These are phyloP conservation scores for Zoanthus solanderi DNA, from an alignment of 92 coral and sea anemone genomes.

Conservation along the genomic window DNA sequence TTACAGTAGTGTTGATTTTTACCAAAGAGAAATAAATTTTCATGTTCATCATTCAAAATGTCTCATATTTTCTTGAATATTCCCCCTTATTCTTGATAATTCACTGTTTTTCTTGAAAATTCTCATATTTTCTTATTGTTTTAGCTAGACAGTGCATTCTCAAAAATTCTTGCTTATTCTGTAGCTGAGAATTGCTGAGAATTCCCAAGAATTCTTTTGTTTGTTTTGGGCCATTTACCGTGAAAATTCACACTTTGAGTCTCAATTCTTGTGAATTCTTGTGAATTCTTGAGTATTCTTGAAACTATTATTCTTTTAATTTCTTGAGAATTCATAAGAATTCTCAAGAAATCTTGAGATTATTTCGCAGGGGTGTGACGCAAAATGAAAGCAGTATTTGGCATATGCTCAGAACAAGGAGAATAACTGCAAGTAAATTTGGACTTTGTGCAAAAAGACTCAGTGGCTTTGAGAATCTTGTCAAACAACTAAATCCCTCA, in stretches of 20 bases:
- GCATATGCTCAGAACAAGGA: not conserved
- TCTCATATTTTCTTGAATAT: slow-evolving; percentile 3
- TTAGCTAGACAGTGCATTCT: not conserved
- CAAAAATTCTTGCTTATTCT: slow-evolving; percentile 9
- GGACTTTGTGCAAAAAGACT: not conserved
- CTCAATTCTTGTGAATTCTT: slow-evolving; percentile 9
- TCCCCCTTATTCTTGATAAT: slow-evolving; percentile 10
- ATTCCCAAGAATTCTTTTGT: slow-evolving; percentile 9
- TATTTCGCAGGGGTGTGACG: not conserved
- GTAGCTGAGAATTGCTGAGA: slow-evolving; percentile 7
- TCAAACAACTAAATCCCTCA: not conserved
- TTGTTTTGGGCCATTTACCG: slow-evolving; percentile 12
- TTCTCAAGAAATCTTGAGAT: not conserved
- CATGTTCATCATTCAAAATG: slow-evolving; percentile 9
- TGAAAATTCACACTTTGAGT: not conserved
- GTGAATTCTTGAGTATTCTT: slow-evolving; percentile 9
- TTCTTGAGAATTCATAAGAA: not conserved
- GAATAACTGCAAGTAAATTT: not conserved
- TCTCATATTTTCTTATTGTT: slow-evolving; percentile 1
- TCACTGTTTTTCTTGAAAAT: not conserved
- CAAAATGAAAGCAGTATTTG: not conserved
- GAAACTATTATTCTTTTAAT: slow-evolving; percentile 2
- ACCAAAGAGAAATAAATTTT: slow-evolving; percentile 4
- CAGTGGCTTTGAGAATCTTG: not conserved
- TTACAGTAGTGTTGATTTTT: slow-evolving; percentile 9